These are phyloP conservation scores for Hanleya hanleyi DNA, from an alignment of 2,888 invertebrate genomes.

Conservation along the genomic window DNA sequence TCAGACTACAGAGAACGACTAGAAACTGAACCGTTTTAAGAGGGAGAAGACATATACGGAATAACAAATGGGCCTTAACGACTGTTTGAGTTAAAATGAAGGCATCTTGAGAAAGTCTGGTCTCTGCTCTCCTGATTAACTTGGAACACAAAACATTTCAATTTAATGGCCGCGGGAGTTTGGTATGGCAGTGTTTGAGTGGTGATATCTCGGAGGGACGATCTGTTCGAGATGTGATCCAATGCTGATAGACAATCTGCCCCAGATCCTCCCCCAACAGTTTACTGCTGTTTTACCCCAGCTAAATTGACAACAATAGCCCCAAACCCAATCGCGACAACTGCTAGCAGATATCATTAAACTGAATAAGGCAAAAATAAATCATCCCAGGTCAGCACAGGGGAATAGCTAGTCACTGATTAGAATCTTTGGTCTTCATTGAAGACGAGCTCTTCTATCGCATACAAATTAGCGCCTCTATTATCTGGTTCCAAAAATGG, in stretches of 20 bases:
- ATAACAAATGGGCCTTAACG: too few relatives aligned
- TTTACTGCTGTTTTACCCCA: not conserved
- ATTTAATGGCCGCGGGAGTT: not conserved
- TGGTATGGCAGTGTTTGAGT: not conserved
- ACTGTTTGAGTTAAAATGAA: too few relatives aligned
- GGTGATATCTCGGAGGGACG: not conserved
- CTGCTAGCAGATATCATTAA: not conserved
- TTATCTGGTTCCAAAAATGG: too few relatives aligned
- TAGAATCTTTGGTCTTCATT: not conserved
- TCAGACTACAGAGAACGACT: too few relatives aligned
- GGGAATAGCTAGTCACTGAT: constrained; percentile 2
- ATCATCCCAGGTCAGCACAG: not conserved
- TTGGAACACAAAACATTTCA: too few relatives aligned
- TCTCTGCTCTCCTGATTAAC: too few relatives aligned
- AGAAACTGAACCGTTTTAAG: too few relatives aligned
- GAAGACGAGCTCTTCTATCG: not conserved
- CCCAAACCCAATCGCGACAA: not conserved
- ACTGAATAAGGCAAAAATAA: constrained; percentile 3
- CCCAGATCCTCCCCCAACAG: not conserved
- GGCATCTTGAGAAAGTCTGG: too few relatives aligned
- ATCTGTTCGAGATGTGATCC: not conserved
- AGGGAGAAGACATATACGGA: too few relatives aligned
- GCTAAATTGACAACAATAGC: not conserved
- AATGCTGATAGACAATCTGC: not conserved
- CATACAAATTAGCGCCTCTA: constrained; percentile 5